Conservation (phyloP, 1,140 invertebrate species). For the Zaprionus davidi region DNA sequence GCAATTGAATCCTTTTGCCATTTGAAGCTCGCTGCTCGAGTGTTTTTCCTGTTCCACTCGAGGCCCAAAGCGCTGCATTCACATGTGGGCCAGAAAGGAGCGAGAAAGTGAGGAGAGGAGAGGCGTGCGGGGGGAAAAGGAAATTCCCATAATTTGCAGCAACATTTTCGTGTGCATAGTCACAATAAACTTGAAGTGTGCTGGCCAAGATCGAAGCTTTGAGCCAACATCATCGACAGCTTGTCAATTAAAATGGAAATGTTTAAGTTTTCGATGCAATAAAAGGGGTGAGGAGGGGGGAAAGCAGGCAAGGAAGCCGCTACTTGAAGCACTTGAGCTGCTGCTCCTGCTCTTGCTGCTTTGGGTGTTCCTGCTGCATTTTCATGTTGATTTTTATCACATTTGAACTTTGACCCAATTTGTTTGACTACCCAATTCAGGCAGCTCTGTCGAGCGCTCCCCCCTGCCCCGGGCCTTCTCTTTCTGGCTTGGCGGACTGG, state of each 20-base stretch:
- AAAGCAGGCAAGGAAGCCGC: conserved; percentile 45
- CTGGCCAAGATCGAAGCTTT: conserved; percentile 50
- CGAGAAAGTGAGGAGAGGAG: neutral
- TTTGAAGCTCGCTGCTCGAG: conserved; percentile 14
- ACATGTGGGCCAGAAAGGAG: neutral
- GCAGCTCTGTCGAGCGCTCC: conserved; percentile 16
- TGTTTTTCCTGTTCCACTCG: conserved; percentile 15
- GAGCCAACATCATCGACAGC: conserved; percentile 68
- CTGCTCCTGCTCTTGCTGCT: conserved; percentile 12
- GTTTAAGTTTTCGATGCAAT: conserved; percentile 74
- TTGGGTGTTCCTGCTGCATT: conserved; percentile 53
- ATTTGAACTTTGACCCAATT: conserved; percentile 84
- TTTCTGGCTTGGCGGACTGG: conserved; percentile 15
- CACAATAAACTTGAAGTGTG: conserved; percentile 56
- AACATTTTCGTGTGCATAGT: conserved; percentile 59
- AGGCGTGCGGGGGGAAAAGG: neutral
- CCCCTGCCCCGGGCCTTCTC: too few relatives aligned
- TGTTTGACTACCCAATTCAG: conserved; percentile 52
- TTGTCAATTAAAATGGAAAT: conserved; percentile 82
- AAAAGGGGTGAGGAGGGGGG: conserved; percentile 32
- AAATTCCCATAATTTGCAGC: conserved; percentile 61
- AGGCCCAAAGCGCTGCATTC: conserved; percentile 15
- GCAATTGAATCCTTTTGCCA: conserved; percentile 29
- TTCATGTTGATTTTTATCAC: conserved; percentile 70
- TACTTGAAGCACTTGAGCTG: conserved; percentile 31